Evolutionary conservation across 2,888 invertebrate species (phyloP).

Genomic region (Tenthredo mesomela): DNA sequence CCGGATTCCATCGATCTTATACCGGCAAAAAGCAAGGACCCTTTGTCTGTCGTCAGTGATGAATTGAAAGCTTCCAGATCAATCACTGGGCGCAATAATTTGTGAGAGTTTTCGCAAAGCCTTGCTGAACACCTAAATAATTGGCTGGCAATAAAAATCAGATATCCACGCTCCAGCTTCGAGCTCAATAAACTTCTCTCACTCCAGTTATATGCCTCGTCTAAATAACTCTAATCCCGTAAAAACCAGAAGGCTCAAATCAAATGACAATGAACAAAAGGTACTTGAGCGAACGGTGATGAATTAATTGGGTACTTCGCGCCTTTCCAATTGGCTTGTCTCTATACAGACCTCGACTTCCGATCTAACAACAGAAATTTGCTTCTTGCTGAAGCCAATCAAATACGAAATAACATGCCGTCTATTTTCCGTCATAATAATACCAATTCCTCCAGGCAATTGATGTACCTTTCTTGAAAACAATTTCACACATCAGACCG

Average conservation of each 20-base stretch:
- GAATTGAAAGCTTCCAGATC: constrained; percentile 39
- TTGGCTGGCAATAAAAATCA: constrained; percentile 40
- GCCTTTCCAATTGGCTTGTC: constrained; percentile 37
- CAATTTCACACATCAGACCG: neutral
- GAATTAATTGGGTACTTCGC: constrained; percentile 46
- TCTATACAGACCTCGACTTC: constrained; percentile 8
- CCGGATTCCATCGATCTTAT: constrained; percentile 33
- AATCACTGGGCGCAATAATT: constrained; percentile 44
- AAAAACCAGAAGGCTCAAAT: constrained; percentile 34
- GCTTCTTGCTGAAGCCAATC: constrained; percentile 34
- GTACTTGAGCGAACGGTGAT: constrained; percentile 39
- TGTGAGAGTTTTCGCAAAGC: constrained; percentile 16
- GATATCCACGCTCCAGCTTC: constrained; percentile 29
- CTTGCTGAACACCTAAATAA: constrained; percentile 36
- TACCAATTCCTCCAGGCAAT: neutral
- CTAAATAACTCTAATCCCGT: constrained; percentile 46
- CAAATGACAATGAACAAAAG: constrained; percentile 48
- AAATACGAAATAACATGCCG: constrained; percentile 12
- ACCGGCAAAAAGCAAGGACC: constrained; percentile 28
- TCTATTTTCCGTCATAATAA: neutral
- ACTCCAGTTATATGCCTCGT: neutral
- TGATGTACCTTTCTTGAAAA: neutral
- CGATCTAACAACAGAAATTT: constrained; percentile 10
- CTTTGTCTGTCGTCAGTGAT: constrained; percentile 47
- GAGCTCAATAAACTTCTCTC: constrained; percentile 30